Conservation (phyloP, 2,113 vertebrate genomes). For the Neolamprologus falcicula region DNA sequence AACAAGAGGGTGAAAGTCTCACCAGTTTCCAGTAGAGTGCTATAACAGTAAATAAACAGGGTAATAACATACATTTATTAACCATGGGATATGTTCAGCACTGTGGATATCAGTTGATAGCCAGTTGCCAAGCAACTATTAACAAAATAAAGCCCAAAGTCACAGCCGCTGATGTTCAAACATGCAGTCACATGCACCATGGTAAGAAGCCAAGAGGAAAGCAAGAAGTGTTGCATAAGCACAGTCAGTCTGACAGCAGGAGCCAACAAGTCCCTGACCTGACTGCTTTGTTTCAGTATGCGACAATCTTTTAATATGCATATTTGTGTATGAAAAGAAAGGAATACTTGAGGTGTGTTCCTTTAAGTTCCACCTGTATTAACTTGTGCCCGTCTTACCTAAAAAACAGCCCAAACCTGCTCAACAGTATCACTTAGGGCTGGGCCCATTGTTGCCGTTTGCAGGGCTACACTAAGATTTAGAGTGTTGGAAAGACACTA, state of each 20-base stretch:
- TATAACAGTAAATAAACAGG: neutral
- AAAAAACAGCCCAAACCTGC: constrained; percentile 59
- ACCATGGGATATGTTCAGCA: neutral
- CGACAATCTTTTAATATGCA: neutral
- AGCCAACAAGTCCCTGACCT: neutral
- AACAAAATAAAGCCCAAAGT: neutral
- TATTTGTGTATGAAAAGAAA: neutral
- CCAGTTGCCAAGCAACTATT: neutral
- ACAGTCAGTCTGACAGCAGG: neutral
- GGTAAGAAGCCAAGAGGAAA: neutral
- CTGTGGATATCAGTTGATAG: neutral
- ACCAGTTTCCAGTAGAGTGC: neutral
- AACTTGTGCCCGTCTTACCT: neutral
- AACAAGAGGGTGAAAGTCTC: neutral
- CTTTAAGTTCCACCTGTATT: neutral
- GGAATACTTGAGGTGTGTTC: constrained; percentile 12
- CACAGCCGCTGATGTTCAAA: neutral
- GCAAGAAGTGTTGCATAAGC: neutral
- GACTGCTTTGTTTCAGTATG: neutral
- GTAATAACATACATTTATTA: neutral
- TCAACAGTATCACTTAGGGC: constrained; percentile 39
- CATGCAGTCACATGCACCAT: neutral
- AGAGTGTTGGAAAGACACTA: neutral
- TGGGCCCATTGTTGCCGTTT: neutral
- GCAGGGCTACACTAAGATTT: neutral